Base-by-base conservation (phyloP, 2,797 vertebrate species). In the Sciurus carolinensis region DNA sequence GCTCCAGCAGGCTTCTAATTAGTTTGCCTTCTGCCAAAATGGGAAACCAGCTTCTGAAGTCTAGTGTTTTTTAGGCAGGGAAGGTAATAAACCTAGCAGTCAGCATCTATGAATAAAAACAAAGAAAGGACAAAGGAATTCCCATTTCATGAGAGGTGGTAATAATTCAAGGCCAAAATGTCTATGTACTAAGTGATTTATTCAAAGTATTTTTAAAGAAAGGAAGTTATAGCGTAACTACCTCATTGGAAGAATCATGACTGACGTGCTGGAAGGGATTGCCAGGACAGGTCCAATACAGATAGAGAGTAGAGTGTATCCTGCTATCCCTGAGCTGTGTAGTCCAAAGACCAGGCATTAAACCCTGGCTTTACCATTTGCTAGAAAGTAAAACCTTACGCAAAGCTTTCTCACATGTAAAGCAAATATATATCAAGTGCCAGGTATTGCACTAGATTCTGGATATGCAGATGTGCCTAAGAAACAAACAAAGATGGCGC, bases 71-170 rank as follows among this genome's bases (percentile, higher is more conserved):
- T 97, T 66, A 90, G 77, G 50, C 69, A 79, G 14, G 47, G 57
- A 93, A 67, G 71, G 94, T 88, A 87, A 84, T 97, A 95, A 81
- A 94, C 91, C 64, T 84, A 59, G 86, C 81, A 44, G 71, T 72
- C 86, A 89, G 71, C 69, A 28, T 97, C 96, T 96, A 81, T 69
- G 98, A 97, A 47, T 96, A 67, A 92, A 97, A 94, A 54, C 92
- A 87, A 97, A 95, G 88, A 85, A 92, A 93, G 72, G 44, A 96
- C 86, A 96, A 96, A 97, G 62, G 81, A 97, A 98, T 92, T 97
- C 33, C 77, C 97, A 87, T 96, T 98, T 98, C 96, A 0, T 0
- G 91, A 95, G 59, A 94, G 94, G 90, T 24, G 8, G 3, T 54
- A 73, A 95, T 83, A 97, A 95, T 36, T 87, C 88, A 96, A 97